These are phyloP conservation scores for Rambutsinella grinnellia DNA, from an alignment of 2,888 invertebrate species.

Conservation along the genomic window DNA sequence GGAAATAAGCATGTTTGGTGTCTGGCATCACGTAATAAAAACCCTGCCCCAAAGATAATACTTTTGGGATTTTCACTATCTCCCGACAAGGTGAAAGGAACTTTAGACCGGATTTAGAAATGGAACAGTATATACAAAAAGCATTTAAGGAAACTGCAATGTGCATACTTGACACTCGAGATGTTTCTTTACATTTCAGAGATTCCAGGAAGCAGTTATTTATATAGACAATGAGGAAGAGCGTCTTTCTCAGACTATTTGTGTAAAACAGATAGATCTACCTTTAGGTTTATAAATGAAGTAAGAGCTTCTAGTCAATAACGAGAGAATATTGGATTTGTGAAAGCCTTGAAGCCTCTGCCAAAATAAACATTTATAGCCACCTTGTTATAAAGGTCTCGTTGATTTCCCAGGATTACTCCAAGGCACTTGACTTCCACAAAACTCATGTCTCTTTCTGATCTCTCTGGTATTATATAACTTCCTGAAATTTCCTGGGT, in stretches of 20 bases:
- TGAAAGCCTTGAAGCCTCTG: constrained; percentile 14
- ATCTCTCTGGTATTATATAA: no score
- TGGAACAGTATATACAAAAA: neutral
- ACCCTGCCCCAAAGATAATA: no score
- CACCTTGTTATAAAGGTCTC: constrained; percentile 15
- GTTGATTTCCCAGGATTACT: constrained; percentile 33
- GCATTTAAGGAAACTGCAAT: neutral
- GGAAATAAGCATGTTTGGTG: constrained; percentile 29
- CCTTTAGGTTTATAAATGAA: no score
- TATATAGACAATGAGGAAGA: neutral
- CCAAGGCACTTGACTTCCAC: no score
- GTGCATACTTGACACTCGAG: neutral
- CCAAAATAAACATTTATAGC: constrained; percentile 34
- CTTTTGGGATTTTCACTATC: constrained; percentile 46
- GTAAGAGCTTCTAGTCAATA: neutral
- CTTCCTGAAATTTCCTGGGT: no score
- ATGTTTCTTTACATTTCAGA: neutral
- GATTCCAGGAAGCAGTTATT: neutral
- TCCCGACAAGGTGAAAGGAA: constrained; percentile 7
- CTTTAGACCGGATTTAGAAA: neutral
- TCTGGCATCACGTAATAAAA: constrained; percentile 54
- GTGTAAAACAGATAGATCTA: no score
- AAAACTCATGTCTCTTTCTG: constrained; percentile 15
- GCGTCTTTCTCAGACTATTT: no score
- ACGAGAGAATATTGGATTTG: constrained; percentile 6